A percentile compares a stretch with the other conserved stretches of the same genome.
Evolutionary conservation across 2,888 invertebrate genomes (phyloP).

Genomic region (Onthophagus sagittarius): DNA sequence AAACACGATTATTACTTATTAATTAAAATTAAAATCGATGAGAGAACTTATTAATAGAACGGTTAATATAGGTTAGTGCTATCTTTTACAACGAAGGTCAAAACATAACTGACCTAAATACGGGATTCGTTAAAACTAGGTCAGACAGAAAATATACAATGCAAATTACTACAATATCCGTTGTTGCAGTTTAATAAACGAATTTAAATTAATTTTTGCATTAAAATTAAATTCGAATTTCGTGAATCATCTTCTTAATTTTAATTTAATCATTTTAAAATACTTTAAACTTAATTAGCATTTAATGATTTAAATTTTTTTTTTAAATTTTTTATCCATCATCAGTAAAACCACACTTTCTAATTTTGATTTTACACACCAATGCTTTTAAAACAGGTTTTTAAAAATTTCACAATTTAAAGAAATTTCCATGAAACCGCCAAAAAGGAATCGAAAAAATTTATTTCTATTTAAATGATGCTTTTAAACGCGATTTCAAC

Average conservation of each 20-base stretch:
- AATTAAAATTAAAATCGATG: no score
- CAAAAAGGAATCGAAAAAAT: background rate
- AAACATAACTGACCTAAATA: constrained; percentile 8
- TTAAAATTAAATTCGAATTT: no score
- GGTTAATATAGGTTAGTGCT: background rate
- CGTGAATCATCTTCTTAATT: no score
- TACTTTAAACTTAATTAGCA: background rate
- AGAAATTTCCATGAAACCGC: background rate
- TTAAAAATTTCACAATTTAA: background rate
- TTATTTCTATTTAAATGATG: background rate
- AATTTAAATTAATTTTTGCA: no score
- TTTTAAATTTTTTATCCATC: background rate
- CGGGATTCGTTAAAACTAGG: background rate
- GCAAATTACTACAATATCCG: no score
- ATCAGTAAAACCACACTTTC: background rate
- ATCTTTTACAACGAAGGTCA: constrained; percentile 1
- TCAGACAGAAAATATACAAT: background rate
- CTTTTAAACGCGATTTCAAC: background rate
- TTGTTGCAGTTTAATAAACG: no score
- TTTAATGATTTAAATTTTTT: background rate
- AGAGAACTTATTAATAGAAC: background rate
- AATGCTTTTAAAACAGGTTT: background rate
- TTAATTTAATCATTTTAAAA: no score
- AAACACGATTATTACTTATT: no score
- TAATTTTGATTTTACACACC: background rate